A percentile compares a stretch with the other conserved stretches of the same genome.
These are phyloP conservation scores for Megatriorchis doriae DNA, from an alignment of 2,113 vertebrate species.

Conservation along the genomic window DNA sequence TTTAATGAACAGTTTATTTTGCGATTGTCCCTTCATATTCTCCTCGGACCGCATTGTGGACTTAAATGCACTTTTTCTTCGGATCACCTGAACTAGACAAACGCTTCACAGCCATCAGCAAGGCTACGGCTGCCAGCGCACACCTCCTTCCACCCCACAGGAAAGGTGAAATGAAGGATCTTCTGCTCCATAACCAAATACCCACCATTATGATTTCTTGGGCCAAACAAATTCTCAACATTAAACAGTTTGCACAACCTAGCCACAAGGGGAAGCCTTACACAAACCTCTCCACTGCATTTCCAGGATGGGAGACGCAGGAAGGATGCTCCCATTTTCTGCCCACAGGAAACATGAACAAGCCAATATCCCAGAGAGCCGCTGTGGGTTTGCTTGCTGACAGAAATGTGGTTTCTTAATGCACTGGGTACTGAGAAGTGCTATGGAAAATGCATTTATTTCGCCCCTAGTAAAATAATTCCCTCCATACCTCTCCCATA, in stretches of 20 bases:
- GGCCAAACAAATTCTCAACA: not conserved
- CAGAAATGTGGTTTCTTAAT: not conserved
- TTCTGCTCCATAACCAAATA: not conserved
- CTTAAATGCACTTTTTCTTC: not conserved
- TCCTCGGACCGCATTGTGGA: not conserved
- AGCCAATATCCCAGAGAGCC: not conserved
- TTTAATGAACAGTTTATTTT: not conserved
- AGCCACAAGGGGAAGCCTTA: not conserved
- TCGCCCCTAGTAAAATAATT: not conserved
- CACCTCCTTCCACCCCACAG: not conserved
- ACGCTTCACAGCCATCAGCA: not conserved
- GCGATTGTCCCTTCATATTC: not conserved
- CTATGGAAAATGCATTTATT: not conserved
- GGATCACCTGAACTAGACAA: not conserved
- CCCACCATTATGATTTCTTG: rapidly evolving
- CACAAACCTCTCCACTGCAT: not conserved
- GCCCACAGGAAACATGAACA: not conserved
- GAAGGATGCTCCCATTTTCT: not conserved
- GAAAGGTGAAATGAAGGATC: not conserved
- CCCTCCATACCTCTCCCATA: not conserved
- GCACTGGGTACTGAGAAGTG: not conserved
- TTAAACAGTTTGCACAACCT: not conserved
- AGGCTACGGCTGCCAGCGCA: not conserved
- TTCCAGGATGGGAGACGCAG: not conserved
- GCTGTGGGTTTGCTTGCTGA: not conserved